phyloP scores from a whole-genome alignment of 2,888 invertebrate genomes.

The Acleris literana region DNA sequence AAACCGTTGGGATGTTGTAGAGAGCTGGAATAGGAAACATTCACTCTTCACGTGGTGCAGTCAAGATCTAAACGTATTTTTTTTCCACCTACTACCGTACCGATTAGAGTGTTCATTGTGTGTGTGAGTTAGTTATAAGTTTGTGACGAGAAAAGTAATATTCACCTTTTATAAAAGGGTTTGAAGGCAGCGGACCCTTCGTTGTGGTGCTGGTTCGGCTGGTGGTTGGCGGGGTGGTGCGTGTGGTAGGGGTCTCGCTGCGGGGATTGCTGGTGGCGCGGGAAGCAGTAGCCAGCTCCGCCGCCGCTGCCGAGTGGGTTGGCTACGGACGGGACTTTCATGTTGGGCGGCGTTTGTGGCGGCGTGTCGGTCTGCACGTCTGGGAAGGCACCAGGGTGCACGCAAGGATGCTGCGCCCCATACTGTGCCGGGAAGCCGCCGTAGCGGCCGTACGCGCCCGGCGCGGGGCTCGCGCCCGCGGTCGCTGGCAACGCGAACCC shows the following conservation, averaged over 20 bases:
- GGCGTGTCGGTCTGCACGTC: slow-evolving; percentile 95
- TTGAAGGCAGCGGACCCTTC: slow-evolving; percentile 90
- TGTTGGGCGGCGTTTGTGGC: slow-evolving; percentile 96
- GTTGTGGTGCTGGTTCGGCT: slow-evolving; percentile 78
- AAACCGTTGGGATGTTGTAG: slow-evolving; percentile 89
- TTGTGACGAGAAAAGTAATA: slow-evolving; percentile 43
- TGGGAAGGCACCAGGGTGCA: slow-evolving; percentile 89
- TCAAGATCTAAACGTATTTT: slow-evolving; percentile 45
- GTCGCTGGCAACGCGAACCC: slow-evolving; percentile 87
- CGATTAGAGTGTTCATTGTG: slow-evolving; percentile 29
- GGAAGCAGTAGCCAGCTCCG: slow-evolving; percentile 81
- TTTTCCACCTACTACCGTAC: slow-evolving; percentile 38
- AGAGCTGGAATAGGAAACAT: slow-evolving; percentile 83
- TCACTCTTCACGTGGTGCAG: slow-evolving; percentile 66
- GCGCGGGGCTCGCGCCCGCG: slow-evolving; percentile 81
- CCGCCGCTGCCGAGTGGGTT: slow-evolving; percentile 88
- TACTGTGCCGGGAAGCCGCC: slow-evolving; percentile 87
- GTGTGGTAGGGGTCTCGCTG: slow-evolving; percentile 83
- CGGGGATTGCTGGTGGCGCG: slow-evolving; percentile 80
- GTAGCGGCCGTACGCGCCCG: slow-evolving; percentile 85
- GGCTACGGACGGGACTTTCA: slow-evolving; percentile 93
- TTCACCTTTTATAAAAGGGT: slow-evolving; percentile 95
- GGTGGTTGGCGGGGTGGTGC: slow-evolving; percentile 78
- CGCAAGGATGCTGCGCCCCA: slow-evolving; percentile 83
- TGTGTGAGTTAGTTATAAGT: slow-evolving; percentile 13